phyloP scores from a whole-genome alignment of 2,113 vertebrate genomes.

The Aleadryas rufinucha region DNA sequence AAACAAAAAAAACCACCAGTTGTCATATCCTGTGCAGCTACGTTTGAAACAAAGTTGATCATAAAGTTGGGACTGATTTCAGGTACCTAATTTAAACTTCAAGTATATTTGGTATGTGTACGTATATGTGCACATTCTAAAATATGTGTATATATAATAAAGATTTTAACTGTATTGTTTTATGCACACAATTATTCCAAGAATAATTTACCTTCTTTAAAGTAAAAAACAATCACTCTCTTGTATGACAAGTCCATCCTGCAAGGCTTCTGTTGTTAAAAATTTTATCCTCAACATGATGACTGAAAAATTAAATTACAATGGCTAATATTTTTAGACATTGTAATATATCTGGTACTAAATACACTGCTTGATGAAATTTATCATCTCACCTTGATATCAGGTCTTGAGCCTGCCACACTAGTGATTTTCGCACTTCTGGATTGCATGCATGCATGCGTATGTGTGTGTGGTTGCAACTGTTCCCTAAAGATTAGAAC shows the following conservation, averaged over 20 bases:
- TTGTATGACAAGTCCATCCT: not conserved
- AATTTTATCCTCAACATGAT: not conserved
- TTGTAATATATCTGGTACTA: not conserved
- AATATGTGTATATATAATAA: not conserved
- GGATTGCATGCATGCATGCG: fast-evolving
- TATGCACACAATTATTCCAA: not conserved
- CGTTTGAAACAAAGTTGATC: constrained; percentile 17
- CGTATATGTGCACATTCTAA: not conserved
- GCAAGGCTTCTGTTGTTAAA: not conserved
- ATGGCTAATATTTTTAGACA: not conserved
- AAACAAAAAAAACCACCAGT: not conserved
- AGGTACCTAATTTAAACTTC: not conserved
- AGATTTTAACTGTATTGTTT: not conserved
- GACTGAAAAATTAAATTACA: not conserved
- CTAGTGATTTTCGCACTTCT: not conserved
- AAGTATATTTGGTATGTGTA: not conserved
- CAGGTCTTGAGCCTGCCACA: not conserved
- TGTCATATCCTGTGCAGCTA: not conserved
- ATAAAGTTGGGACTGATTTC: constrained; percentile 29
- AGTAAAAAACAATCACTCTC: not conserved
- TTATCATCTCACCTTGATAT: not conserved
- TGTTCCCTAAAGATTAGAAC: not conserved
- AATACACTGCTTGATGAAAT: not conserved
- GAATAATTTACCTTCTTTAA: not conserved
- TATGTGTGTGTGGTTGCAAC: fast-evolving